These are phyloP conservation scores for Erethizon dorsatum DNA, from an alignment of 2,797 vertebrate genomes.

Conservation along the genomic window DNA sequence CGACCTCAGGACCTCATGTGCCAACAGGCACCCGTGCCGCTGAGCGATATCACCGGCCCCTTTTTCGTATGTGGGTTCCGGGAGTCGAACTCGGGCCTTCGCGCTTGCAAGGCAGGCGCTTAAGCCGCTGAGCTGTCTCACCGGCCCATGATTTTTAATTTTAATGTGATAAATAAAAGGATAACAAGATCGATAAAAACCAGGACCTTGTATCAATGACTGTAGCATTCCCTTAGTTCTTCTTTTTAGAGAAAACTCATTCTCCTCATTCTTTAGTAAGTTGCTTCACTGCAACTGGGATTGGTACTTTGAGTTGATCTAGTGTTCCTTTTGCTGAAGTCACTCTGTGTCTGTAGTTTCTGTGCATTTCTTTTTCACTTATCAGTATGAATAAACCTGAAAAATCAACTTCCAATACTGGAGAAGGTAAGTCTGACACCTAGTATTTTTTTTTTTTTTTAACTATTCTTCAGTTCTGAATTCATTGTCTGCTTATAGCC, in stretches of 20 bases:
- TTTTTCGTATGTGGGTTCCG: too few relatives aligned
- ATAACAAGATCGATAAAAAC: not conserved
- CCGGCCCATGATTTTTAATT: not conserved
- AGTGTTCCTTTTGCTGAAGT: not conserved
- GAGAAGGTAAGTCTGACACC: not conserved
- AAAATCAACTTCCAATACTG: not conserved
- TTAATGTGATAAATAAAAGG: not conserved
- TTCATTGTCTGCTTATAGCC: not conserved
- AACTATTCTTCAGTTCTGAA: not conserved
- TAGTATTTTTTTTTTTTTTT: not conserved
- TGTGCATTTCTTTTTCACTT: not conserved
- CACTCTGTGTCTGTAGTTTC: not conserved
- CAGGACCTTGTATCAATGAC: not conserved
- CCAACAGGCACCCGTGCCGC: too few relatives aligned
- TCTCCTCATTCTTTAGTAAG: not conserved
- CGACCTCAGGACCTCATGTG: too few relatives aligned
- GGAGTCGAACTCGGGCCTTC: too few relatives aligned
- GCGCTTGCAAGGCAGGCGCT: too few relatives aligned
- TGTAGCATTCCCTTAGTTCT: not conserved
- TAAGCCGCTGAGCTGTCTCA: too few relatives aligned
- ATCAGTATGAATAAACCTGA: not conserved
- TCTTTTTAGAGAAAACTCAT: not conserved
- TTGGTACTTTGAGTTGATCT: not conserved
- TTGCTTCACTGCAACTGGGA: not conserved
- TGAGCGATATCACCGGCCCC: too few relatives aligned